Conservation (phyloP, 2,888 invertebrate genomes). For the Cynaeus angustus region DNA sequence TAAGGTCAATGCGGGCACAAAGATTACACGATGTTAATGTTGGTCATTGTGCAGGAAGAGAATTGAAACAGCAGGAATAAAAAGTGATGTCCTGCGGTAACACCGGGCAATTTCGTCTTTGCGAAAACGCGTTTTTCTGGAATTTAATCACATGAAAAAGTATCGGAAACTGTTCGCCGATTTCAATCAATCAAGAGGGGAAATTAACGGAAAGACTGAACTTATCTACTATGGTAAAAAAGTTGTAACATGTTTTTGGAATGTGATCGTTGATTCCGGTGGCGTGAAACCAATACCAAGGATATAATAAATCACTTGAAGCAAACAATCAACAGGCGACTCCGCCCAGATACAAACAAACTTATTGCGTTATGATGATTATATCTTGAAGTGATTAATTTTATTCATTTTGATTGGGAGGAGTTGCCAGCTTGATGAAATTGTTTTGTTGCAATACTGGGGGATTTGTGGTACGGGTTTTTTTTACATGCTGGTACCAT, state of each 20-base stretch:
- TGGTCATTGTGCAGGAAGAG: conserved; percentile 9
- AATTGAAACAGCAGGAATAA: conserved; percentile 6
- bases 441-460: conserved; percentile 1
- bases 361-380: conserved; percentile 33
- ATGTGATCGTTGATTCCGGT: conserved; percentile 12
- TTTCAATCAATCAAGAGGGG: conserved; percentile 4
- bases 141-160: background rate
- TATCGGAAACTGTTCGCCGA: too few species aligned
- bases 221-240: conserved; percentile 5
- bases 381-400: conserved; percentile 29
- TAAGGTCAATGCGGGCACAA: conserved; percentile 8
- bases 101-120: background rate
- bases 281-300: conserved; percentile 23
- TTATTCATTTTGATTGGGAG: background rate
- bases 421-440: background rate
- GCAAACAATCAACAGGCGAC: conserved; percentile 38
- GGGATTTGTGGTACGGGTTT: too few species aligned
- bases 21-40: conserved; percentile 9
- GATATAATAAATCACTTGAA: conserved; percentile 32
- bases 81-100: conserved; percentile 3
- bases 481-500: too few species aligned
- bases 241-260: background rate
- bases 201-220: background rate
- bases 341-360: conserved; percentile 35
- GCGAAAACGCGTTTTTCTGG: background rate